Percentiles rank a stretch among this genome's conserved stretches.
These are phyloP conservation scores for Agrochola lychnidis DNA, from an alignment of 2,888 invertebrate genomes.

Conservation along the genomic window DNA sequence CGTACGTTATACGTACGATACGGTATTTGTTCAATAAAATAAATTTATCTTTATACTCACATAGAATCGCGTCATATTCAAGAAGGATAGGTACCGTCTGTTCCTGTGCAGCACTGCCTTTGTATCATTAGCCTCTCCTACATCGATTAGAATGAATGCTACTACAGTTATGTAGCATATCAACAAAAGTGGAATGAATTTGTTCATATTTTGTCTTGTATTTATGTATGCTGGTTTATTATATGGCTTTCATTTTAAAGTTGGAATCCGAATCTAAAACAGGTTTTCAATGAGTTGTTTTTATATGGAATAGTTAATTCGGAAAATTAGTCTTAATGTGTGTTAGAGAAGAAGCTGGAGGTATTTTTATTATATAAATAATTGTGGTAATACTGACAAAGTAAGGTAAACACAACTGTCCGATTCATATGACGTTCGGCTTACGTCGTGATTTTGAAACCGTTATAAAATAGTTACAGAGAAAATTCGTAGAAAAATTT, in stretches of 20 bases:
- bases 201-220: slow-evolving; percentile 67
- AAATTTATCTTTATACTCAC: slow-evolving; percentile 76
- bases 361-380: background rate
- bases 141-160: slow-evolving; percentile 73
- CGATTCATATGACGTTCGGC: background rate
- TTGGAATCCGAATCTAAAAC: background rate
- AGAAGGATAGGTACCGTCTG: slow-evolving; percentile 78
- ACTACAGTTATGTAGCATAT: slow-evolving; percentile 76
- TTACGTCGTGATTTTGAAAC: slow-evolving; percentile 6
- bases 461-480: background rate
- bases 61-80: slow-evolving; percentile 80
- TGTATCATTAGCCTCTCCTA: slow-evolving; percentile 73
- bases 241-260: slow-evolving; percentile 16
- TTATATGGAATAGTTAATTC: background rate
- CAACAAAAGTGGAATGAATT: slow-evolving; percentile 70
- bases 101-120: slow-evolving; percentile 66
- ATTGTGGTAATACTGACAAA: background rate
- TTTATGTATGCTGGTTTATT: background rate
- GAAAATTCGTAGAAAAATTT: background rate
- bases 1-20: background rate
- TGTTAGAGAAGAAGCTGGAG: background rate
- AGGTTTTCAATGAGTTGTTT: background rate
- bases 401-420: background rate
- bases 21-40: background rate
- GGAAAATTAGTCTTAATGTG: too few relatives aligned